Evolutionary conservation across 1,140 invertebrate genomes (phyloP).

Genomic region (Branchinecta lindahli): DNA sequence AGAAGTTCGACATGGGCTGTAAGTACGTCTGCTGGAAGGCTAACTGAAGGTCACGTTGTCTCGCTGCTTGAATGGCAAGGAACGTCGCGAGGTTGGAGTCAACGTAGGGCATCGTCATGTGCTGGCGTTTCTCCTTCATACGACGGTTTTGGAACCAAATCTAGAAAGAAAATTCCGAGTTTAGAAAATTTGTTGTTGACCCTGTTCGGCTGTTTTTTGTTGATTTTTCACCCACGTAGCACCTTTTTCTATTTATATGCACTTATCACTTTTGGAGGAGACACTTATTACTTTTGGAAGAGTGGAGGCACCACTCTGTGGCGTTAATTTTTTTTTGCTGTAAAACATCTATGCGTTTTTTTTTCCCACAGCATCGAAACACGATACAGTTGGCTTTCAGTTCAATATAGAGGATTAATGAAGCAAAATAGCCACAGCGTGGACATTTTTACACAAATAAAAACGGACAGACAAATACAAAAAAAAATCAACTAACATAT

Average conservation of each 20-base stretch:
- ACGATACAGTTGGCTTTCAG: too few relatives aligned
- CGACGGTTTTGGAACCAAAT: constrained; percentile 8
- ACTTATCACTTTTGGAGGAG: not conserved
- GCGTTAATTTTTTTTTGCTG: too few relatives aligned
- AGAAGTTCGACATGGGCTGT: not conserved
- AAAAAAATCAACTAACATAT: not conserved
- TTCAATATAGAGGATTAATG: too few relatives aligned
- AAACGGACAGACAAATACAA: not conserved
- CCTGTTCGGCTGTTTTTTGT: not conserved
- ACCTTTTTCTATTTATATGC: not conserved
- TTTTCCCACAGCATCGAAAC: too few relatives aligned
- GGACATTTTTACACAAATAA: not conserved
- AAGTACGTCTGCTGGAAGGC: not conserved
- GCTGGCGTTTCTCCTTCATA: not conserved
- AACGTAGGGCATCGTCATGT: not conserved
- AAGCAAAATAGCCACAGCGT: too few relatives aligned
- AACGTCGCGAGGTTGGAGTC: not conserved
- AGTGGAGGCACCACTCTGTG: too few relatives aligned
- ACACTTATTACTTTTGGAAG: too few relatives aligned
- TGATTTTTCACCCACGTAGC: not conserved
- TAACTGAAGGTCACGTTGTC: not conserved
- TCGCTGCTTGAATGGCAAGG: not conserved
- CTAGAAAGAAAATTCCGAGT: not conserved
- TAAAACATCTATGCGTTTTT: too few relatives aligned
- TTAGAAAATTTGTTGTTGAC: not conserved